phyloP scores from a whole-genome alignment of 2,797 vertebrate genomes.

The Scarus forsteni region DNA sequence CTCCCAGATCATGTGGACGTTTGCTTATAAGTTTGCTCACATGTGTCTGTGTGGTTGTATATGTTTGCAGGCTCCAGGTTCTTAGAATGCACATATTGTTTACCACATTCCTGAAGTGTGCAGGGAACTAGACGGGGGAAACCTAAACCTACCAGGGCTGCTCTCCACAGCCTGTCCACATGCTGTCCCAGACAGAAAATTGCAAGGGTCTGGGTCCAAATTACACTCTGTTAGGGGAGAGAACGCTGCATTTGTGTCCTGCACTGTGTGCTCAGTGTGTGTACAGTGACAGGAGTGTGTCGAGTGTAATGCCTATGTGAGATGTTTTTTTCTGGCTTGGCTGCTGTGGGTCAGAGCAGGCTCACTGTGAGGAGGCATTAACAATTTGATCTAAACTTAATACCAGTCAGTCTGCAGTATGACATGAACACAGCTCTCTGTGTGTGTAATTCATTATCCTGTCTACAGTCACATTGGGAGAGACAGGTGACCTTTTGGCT shows the following conservation, averaged over 20 bases:
- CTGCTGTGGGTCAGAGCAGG: slow-evolving; percentile 52
- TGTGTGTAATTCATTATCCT: slow-evolving; percentile 7
- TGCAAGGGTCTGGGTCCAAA: slow-evolving; percentile 80
- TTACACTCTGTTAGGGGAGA: slow-evolving; percentile 79
- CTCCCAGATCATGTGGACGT: slow-evolving; percentile 25
- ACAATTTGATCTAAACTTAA: slow-evolving; percentile 79
- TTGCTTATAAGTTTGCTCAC: not conserved
- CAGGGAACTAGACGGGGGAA: slow-evolving; percentile 70
- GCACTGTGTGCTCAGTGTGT: slow-evolving; percentile 62
- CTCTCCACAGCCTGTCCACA: slow-evolving; percentile 67
- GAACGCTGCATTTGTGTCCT: slow-evolving; percentile 81
- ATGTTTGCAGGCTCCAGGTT: slow-evolving; percentile 38
- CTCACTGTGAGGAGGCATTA: slow-evolving; percentile 65
- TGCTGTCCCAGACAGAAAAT: slow-evolving; percentile 84
- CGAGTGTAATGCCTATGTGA: slow-evolving; percentile 53
- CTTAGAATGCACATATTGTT: slow-evolving; percentile 79
- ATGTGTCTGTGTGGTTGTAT: slow-evolving; percentile 7
- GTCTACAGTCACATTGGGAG: slow-evolving; percentile 2
- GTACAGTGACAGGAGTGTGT: slow-evolving; percentile 60
- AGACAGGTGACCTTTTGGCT: slow-evolving; percentile 8
- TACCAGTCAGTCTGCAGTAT: slow-evolving; percentile 59
- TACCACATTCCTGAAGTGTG: slow-evolving; percentile 75
- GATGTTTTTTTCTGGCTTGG: slow-evolving; percentile 57
- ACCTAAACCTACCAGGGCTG: slow-evolving; percentile 66
- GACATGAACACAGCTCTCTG: slow-evolving; percentile 42